Evolutionary conservation across 1,140 invertebrate genomes (phyloP), one percentile per base, ranked within the genome.

Genomic region (Macrocentrus cingulum): DNA sequence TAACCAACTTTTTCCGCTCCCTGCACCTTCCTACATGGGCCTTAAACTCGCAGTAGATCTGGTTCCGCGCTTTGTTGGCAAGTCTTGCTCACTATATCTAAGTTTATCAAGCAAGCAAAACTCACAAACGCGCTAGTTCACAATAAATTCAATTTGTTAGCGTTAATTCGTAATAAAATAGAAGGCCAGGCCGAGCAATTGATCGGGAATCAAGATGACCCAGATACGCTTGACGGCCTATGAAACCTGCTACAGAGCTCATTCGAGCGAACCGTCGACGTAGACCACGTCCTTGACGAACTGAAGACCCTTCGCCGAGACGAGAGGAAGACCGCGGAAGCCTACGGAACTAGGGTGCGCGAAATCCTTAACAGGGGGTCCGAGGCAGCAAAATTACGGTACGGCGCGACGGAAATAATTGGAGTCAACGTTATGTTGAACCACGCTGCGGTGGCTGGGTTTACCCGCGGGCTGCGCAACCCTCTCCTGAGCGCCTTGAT

Each of bases 81-180:
- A 54, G 37, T 41, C 51, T 1, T 22, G 51, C 18, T n/a, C n/a
- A 9, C 18, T 2, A 20, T 42, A 11, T 1, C 51, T n/a, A 54
- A 54, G 32, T 54, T 54, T 42, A 34, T 54, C 1, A 53, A 53
- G n/a, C 51, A 53, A 39, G 15, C 11, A 6, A 53, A 53, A 41
- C 51, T 53, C 1, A 37, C 51, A 2, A 8, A 2, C 51, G 36
- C 5, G 36, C 42, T 1, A 18, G 42, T 15, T 37, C 51, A n/a
- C 4, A 37, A 54, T 19, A 22, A 19, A 36, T 20, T 42, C 9
- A 54, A 54, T 18, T 16, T 54, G 0, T 37, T 54, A 3, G 22
- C 51, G 23, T 15, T 37, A 5, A 46, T 46, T 23, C 18, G 36
- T 22, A 54, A 54, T 42, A 54, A 23, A 44, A 41, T 41, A 20